Percentiles rank a stretch among this genome's conserved stretches.
These are phyloP conservation scores for Lottia gigantea DNA, from an alignment of 2,888 invertebrate species.

Conservation along the genomic window DNA sequence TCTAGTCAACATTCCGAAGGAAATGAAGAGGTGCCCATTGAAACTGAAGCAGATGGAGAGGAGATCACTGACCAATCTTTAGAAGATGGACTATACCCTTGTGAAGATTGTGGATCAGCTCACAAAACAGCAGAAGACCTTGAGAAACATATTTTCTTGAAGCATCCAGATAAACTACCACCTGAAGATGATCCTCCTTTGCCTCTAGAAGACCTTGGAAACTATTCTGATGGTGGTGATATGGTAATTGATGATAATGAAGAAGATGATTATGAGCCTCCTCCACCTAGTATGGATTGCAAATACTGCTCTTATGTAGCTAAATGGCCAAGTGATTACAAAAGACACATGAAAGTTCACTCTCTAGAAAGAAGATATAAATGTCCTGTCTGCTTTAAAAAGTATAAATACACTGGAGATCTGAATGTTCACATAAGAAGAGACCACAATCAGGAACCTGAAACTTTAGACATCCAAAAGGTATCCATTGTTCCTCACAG, in stretches of 20 bases:
- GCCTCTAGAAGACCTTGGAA: slow-evolving; percentile 13
- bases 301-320: slow-evolving; percentile 66
- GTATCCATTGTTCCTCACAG: slow-evolving; percentile 45
- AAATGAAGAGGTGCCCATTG: slow-evolving; percentile 28
- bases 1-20: slow-evolving; percentile 57
- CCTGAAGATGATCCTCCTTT: neutral
- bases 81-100: slow-evolving; percentile 23
- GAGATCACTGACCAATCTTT: slow-evolving; percentile 8
- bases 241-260: slow-evolving; percentile 24
- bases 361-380: slow-evolving; percentile 61
- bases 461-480: slow-evolving; percentile 41
- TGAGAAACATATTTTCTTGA: neutral
- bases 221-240: slow-evolving; percentile 13
- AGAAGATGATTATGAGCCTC: slow-evolving; percentile 6
- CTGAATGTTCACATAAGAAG: slow-evolving; percentile 77
- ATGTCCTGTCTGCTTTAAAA: slow-evolving; percentile 76
- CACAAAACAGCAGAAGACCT: slow-evolving; percentile 1
- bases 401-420: slow-evolving; percentile 79
- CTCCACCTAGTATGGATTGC: slow-evolving; percentile 47
- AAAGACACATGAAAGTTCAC: slow-evolving; percentile 66
- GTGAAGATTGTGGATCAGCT: slow-evolving; percentile 23
- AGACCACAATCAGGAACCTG: slow-evolving; percentile 73
- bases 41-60: slow-evolving; percentile 14
- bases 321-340: slow-evolving; percentile 66
- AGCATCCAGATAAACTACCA: neutral